Evolutionary conservation across 2,797 vertebrate genomes (phyloP), one percentile per base, ranked within the genome.

Genomic region (Bradypodion pumilum): DNA sequence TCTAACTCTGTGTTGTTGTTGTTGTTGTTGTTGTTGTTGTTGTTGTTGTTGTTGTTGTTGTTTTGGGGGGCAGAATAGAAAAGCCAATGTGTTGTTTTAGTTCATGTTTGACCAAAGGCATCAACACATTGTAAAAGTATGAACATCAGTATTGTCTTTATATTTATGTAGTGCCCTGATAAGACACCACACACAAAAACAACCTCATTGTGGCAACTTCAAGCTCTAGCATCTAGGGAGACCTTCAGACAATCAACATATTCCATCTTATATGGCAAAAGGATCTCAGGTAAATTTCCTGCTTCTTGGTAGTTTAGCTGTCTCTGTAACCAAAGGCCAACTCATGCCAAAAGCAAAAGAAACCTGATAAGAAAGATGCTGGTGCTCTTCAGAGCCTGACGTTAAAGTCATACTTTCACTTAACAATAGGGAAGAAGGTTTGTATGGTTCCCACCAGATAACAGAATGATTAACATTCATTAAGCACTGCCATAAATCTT

Each of bases 401-500:
- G 88, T 87, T 49, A 73, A 91, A 91, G 89, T 83, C 90, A 91
- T 87, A 87, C 86, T 91, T 92, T 90, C 91, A 94, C 92, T 84
- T 90, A 78, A 91, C 88, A 75, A 80, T 88, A 86, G 80, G 89
- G 87, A 89, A 85, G 91, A 91, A 86, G 91, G 90, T 93, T 93
- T 93, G 90, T 89, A 85, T 90, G 90, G 92, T 89, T 93, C 87
- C 89, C 63, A 82, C 86, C 91, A 78, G 91, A 92, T 92, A 93
- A 93, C 92, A 74, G 91, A 87, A 91, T 85, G 83, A 92, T 94
- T 94, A 93, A 81, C 91, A 93, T 94, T 93, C 92, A 91, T 93
- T 94, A 94, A 90, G 85, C 85, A 81, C 25, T 70, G 76, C 84
- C 91, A 90, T 94, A 93, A 94, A 92, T 93, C 90, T 94, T 86